Percentiles rank a stretch among this genome's conserved stretches.
These are phyloP conservation scores for Rhizoglyphus robini DNA, from an alignment of 1,140 invertebrate genomes.

Conservation along the genomic window DNA sequence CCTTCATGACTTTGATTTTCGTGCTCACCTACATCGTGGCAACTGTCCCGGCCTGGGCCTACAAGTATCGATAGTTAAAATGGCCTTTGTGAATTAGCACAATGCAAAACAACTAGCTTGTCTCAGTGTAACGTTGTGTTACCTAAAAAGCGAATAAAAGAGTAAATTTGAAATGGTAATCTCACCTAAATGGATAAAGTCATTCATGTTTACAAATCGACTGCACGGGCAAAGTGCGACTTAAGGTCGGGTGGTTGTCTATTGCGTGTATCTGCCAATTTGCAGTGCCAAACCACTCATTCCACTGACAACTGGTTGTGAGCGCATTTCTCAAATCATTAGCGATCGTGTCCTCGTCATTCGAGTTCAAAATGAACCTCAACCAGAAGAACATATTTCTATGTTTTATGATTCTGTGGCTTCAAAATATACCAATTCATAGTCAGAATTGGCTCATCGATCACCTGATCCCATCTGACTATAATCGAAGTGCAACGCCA, in stretches of 20 bases:
- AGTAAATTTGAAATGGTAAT: background rate
- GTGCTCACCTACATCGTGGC: constrained; percentile 12
- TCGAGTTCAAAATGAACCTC: too few relatives aligned
- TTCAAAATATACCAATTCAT: too few relatives aligned
- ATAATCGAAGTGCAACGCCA: background rate
- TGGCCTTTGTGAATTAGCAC: too few relatives aligned
- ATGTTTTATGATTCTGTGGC: too few relatives aligned
- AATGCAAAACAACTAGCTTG: too few relatives aligned
- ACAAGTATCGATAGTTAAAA: background rate
- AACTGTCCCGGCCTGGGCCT: background rate
- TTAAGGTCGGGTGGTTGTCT: background rate
- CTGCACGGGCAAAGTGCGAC: background rate
- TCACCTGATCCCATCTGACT: background rate
- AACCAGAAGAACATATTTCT: too few relatives aligned
- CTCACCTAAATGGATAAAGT: too few relatives aligned
- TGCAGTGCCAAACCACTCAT: too few relatives aligned
- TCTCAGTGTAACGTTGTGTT: too few relatives aligned
- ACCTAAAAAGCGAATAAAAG: background rate
- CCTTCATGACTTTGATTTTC: constrained; percentile 1
- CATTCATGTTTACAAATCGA: too few relatives aligned
- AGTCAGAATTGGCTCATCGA: background rate
- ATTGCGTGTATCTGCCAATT: background rate
- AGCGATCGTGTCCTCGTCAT: background rate
- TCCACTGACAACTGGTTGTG: too few relatives aligned
- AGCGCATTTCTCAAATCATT: background rate